Evolutionary conservation across 2,888 invertebrate genomes (phyloP).

Genomic region (Gortyna flavago): DNA sequence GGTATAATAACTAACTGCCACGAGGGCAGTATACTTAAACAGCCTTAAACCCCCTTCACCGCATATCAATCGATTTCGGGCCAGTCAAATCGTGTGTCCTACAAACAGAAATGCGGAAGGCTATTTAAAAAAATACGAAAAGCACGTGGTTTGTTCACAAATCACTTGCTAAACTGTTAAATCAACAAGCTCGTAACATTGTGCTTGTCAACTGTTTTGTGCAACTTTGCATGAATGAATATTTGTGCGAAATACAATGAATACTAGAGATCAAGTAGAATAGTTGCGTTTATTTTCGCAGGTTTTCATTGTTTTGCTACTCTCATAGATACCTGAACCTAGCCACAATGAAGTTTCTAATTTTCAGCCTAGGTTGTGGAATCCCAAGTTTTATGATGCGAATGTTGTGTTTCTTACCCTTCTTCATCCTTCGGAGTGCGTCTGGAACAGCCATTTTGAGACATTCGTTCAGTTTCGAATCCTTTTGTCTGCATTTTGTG

Average conservation of each 20-base stretch:
- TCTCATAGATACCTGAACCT: not conserved
- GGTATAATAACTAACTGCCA: no score
- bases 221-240: slow-evolving; percentile 28
- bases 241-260: not conserved
- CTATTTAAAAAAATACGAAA: slow-evolving; percentile 12
- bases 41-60: not conserved
- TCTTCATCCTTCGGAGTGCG: slow-evolving; percentile 89
- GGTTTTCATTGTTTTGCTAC: not conserved
- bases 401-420: slow-evolving; percentile 82
- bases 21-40: no score
- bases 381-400: not conserved
- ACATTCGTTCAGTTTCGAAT: slow-evolving; percentile 90
- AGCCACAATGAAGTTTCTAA: not conserved
- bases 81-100: not conserved
- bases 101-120: slow-evolving; percentile 36
- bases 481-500: slow-evolving; percentile 88
- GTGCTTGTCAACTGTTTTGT: slow-evolving; percentile 25
- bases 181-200: slow-evolving; percentile 35
- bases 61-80: not conserved
- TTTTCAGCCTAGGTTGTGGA: not conserved
- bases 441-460: slow-evolving; percentile 89
- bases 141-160: slow-evolving; percentile 40
- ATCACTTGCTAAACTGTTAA: slow-evolving; percentile 30
- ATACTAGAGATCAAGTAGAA: not conserved
- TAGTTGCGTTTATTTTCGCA: no score